Conservation (phyloP, 1,140 invertebrate genomes). For the Achatina immaculata region DNA sequence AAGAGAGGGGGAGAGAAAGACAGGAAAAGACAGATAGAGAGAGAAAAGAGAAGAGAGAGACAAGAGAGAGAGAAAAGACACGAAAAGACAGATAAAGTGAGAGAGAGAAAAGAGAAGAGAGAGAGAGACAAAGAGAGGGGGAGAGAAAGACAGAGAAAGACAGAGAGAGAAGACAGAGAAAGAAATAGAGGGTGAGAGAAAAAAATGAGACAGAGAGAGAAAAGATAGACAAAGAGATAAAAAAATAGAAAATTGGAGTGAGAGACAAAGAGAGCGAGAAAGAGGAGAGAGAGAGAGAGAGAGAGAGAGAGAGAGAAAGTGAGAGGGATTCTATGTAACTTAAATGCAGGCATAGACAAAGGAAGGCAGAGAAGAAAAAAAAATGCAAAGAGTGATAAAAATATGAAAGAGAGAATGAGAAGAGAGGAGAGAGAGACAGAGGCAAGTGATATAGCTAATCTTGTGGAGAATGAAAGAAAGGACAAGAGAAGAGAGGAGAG, state of each 20-base stretch:
- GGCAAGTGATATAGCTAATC: not conserved
- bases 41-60: not conserved
- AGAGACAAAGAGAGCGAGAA: too few relatives aligned
- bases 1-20: not conserved
- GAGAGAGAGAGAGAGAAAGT: not conserved
- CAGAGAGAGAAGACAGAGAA: not conserved
- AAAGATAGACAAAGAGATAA: too few relatives aligned
- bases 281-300: not conserved
- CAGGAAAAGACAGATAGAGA: not conserved
- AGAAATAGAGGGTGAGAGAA: too few relatives aligned
- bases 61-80: too few relatives aligned
- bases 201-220: too few relatives aligned
- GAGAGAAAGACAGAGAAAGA: not conserved
- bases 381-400: not conserved
- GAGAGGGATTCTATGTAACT: not conserved
- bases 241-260: too few relatives aligned
- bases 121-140: not conserved
- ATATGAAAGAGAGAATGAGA: not conserved
- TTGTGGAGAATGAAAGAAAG: not conserved
- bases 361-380: not conserved
- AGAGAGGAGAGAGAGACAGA: not conserved
- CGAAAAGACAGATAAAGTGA: not conserved
- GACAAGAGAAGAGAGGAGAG: not conserved
- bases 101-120: not conserved
- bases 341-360: not conserved